These are phyloP conservation scores for Loripinus fragilis DNA, from an alignment of 2,888 invertebrate species.

Conservation along the genomic window DNA sequence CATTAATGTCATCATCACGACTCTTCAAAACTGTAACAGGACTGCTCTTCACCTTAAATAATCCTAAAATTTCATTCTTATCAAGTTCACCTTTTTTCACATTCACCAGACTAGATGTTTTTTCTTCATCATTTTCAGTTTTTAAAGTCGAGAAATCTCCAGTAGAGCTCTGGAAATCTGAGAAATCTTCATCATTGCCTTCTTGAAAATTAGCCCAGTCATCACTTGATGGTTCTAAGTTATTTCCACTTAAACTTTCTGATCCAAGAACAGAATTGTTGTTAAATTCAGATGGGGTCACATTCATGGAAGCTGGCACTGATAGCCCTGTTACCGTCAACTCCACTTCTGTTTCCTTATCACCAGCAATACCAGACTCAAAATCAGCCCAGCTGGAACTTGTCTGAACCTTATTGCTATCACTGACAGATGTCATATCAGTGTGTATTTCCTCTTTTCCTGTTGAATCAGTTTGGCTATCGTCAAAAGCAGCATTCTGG, in stretches of 20 bases:
- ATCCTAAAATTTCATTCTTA: slow-evolving; percentile 68
- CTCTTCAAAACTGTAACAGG: slow-evolving; percentile 40
- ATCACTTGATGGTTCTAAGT: slow-evolving; percentile 32
- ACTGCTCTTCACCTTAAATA: slow-evolving; percentile 73
- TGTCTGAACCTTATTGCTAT: slow-evolving; percentile 22
- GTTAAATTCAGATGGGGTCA: not conserved
- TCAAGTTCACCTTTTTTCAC: slow-evolving; percentile 71
- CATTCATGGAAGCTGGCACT: not conserved
- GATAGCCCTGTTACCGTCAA: not conserved
- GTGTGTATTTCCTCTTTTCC: slow-evolving; percentile 1
- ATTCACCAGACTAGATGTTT: slow-evolving; percentile 34
- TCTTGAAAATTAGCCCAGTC: slow-evolving; percentile 58
- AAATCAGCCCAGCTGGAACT: slow-evolving; percentile 62
- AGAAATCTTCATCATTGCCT: slow-evolving; percentile 16
- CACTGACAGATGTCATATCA: not conserved
- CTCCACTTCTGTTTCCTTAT: not conserved
- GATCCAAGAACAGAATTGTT: not conserved
- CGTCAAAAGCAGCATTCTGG: slow-evolving; percentile 34
- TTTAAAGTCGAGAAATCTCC: not conserved
- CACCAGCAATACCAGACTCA: not conserved
- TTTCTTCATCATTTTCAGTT: not conserved
- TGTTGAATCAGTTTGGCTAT: not conserved
- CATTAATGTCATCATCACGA: slow-evolving; percentile 46
- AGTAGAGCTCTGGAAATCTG: slow-evolving; percentile 35
- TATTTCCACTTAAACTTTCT: not conserved